Evolutionary conservation across 2,888 invertebrate genomes (phyloP).

Genomic region (Electrophaes corylata): DNA sequence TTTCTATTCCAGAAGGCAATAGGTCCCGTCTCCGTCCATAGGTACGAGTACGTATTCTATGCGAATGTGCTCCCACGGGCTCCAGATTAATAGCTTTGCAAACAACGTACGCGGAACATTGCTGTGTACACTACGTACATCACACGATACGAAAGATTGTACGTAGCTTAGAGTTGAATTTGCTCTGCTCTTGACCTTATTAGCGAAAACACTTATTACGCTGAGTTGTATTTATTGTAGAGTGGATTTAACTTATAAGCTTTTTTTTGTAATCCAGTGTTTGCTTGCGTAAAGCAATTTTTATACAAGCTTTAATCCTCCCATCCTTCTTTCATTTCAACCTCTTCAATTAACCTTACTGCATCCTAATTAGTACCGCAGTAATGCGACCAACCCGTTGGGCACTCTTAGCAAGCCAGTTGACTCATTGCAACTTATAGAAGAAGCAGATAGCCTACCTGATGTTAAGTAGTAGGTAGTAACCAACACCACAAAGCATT

Average conservation of each 20-base stretch:
- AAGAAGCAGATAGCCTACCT: no score
- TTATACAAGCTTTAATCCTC: no score
- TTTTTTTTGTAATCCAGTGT: no score
- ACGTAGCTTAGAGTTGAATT: background rate
- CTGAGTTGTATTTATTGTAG: background rate
- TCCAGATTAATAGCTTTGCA: slow-evolving; percentile 61
- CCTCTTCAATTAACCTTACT: no score
- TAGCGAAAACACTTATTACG: slow-evolving; percentile 1
- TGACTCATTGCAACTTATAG: no score
- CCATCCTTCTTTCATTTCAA: no score
- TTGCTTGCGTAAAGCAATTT: no score
- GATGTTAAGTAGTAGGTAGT: no score
- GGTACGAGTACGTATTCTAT: slow-evolving; percentile 36
- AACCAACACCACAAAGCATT: no score
- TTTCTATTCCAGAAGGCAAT: background rate
- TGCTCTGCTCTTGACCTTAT: slow-evolving; percentile 1
- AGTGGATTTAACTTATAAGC: background rate
- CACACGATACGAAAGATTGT: slow-evolving; percentile 24
- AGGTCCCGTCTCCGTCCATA: slow-evolving; percentile 10
- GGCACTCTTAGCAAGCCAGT: no score
- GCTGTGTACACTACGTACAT: slow-evolving; percentile 25
- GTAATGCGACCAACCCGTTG: no score
- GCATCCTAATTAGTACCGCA: no score
- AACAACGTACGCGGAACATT: slow-evolving; percentile 47
- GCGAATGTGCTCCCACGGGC: slow-evolving; percentile 44